Evolutionary conservation across 2,888 invertebrate genomes (phyloP).

Genomic region (Acronicta alni): DNA sequence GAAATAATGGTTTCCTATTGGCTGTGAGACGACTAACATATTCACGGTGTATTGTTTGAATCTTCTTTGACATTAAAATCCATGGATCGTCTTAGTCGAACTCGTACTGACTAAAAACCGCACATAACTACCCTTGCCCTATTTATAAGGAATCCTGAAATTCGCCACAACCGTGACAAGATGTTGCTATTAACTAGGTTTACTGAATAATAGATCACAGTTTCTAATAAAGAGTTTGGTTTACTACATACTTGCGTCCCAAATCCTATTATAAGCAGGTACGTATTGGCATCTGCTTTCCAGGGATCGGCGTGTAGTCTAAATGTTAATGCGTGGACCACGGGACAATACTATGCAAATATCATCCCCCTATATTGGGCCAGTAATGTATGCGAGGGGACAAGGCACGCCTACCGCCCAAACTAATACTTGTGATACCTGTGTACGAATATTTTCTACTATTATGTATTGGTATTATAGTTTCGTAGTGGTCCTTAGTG

Average conservation of each 20-base stretch:
- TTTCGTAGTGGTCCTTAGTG: neutral
- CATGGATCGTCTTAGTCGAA: too few species aligned
- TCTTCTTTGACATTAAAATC: too few species aligned
- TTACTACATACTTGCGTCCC: constrained; percentile 38
- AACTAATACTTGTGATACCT: constrained; percentile 56
- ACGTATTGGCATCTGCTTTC: constrained; percentile 61
- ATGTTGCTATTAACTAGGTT: neutral
- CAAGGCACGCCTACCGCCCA: constrained; percentile 54
- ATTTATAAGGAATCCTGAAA: too few species aligned
- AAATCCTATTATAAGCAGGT: constrained; percentile 59
- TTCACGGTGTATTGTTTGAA: too few species aligned
- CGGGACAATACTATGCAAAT: constrained; percentile 84
- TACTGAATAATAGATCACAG: neutral
- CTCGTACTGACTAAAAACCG: too few species aligned
- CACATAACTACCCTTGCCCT: too few species aligned
- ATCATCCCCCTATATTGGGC: constrained; percentile 70
- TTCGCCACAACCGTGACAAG: too few species aligned
- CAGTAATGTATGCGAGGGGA: constrained; percentile 76
- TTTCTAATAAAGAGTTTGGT: constrained; percentile 8
- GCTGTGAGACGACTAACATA: too few species aligned
- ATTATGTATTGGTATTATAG: constrained; percentile 30
- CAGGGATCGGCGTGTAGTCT: constrained; percentile 69
- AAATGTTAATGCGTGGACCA: constrained; percentile 78
- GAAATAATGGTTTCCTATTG: too few species aligned
- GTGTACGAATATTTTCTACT: constrained; percentile 35